phyloP scores from a whole-genome alignment of 2,113 vertebrate species.

The Holacanthus passer region DNA sequence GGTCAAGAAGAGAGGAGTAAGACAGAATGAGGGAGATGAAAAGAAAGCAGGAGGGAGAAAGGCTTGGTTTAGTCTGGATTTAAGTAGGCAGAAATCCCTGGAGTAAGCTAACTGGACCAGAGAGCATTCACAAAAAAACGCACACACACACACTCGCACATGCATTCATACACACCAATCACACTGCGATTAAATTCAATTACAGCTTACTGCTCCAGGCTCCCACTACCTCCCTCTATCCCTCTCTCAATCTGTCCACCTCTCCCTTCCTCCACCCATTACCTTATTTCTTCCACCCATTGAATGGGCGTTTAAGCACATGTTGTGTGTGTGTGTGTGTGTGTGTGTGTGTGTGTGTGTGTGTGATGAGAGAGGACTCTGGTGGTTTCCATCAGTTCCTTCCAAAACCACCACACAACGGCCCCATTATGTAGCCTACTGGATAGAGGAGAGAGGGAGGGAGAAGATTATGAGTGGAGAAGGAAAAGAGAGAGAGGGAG shows the following conservation, averaged over 20 bases:
- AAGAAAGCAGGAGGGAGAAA: constrained; percentile 30
- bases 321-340: constrained; percentile 60
- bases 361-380: constrained; percentile 63
- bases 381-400: constrained; percentile 81
- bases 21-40: constrained; percentile 32
- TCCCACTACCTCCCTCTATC: constrained; percentile 55
- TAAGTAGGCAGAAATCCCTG: constrained; percentile 69
- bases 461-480: constrained; percentile 37
- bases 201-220: constrained; percentile 75
- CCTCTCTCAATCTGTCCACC: constrained; percentile 53
- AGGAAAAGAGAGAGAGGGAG: constrained; percentile 7
- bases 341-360: constrained; percentile 48
- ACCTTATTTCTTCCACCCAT: constrained; percentile 77
- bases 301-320: constrained; percentile 51
- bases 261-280: constrained; percentile 69
- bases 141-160: constrained; percentile 29
- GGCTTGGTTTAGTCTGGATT: constrained; percentile 69
- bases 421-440: constrained; percentile 79
- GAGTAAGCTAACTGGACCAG: constrained; percentile 36
- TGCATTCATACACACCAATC: constrained; percentile 56
- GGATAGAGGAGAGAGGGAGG: constrained; percentile 49
- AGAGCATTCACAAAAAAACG: constrained; percentile 33
- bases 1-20: not conserved
- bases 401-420: constrained; percentile 84
- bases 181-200: constrained; percentile 79